phyloP scores from a whole-genome alignment of 1,140 invertebrate species.

The Asbolus verrucosus region DNA sequence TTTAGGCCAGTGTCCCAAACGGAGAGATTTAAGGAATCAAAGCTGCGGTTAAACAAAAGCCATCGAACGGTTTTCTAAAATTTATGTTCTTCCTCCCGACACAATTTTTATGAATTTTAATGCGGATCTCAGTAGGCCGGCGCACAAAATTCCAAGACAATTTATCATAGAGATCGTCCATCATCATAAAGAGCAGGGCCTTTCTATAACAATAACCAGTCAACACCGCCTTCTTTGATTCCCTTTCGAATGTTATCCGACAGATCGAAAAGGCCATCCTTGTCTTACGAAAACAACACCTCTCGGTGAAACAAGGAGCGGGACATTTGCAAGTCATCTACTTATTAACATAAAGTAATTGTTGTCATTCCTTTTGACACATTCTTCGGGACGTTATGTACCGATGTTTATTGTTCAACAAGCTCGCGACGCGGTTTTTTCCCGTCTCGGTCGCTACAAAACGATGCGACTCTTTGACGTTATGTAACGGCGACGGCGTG shows the following conservation, averaged over 20 bases:
- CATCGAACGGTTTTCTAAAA: neutral
- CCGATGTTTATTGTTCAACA: conserved; percentile 18
- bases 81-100: conserved; percentile 5
- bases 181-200: conserved; percentile 49
- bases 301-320: conserved; percentile 33
- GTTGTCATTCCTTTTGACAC: conserved; percentile 60
- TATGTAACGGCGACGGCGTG: conserved; percentile 13
- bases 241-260: conserved; percentile 48
- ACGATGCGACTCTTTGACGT: conserved; percentile 13
- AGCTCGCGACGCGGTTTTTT: conserved; percentile 21
- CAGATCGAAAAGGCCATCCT: conserved; percentile 39
- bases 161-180: conserved; percentile 58
- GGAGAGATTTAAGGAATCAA: no score
- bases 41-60: no score
- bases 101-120: conserved; percentile 30
- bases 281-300: conserved; percentile 36
- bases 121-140: conserved; percentile 50
- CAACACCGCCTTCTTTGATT: conserved; percentile 55
- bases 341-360: conserved; percentile 61
- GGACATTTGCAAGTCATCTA: conserved; percentile 57
- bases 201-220: conserved; percentile 52
- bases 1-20: neutral
- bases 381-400: conserved; percentile 46
- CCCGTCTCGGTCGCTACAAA: neutral
- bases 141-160: conserved; percentile 54